Evolutionary conservation across 2,797 vertebrate genomes (phyloP).

Genomic region (Momotus momota): DNA sequence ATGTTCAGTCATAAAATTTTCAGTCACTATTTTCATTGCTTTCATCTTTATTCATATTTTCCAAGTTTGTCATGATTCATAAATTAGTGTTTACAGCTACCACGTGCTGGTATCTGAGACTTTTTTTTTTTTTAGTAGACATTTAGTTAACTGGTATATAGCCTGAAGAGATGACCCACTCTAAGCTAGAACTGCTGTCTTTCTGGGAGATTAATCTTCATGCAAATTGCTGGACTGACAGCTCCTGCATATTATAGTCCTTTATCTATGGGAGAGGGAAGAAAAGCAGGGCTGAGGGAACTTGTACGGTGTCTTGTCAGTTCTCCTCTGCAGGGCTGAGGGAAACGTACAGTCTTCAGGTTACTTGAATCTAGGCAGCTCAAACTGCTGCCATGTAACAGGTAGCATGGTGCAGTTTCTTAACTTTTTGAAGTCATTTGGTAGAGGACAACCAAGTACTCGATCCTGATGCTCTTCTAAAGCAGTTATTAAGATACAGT

Average conservation of each 20-base stretch:
- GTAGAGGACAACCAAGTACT: background rate
- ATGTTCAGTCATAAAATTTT: conserved; percentile 51
- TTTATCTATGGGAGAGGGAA: background rate
- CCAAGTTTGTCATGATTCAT: conserved; percentile 34
- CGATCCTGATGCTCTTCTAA: background rate
- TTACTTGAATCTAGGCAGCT: background rate
- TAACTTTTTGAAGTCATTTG: background rate
- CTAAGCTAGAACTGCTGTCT: background rate
- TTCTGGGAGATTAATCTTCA: background rate
- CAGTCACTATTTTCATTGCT: conserved; percentile 35
- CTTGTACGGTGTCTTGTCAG: background rate
- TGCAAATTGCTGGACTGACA: background rate
- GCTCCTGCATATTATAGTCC: background rate
- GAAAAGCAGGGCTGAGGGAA: background rate
- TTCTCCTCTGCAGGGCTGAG: background rate
- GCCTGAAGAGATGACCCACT: background rate
- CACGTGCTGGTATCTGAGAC: background rate
- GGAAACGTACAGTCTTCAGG: background rate
- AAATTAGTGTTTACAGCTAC: conserved; percentile 38
- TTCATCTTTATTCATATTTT: conserved; percentile 59
- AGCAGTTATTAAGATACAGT: background rate
- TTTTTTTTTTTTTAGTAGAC: background rate
- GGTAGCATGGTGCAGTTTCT: background rate
- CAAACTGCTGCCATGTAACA: background rate
- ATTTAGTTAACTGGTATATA: background rate